Base-by-base conservation (phyloP, 1,140 invertebrate genomes). In the Aphelenchoides avenae region DNA sequence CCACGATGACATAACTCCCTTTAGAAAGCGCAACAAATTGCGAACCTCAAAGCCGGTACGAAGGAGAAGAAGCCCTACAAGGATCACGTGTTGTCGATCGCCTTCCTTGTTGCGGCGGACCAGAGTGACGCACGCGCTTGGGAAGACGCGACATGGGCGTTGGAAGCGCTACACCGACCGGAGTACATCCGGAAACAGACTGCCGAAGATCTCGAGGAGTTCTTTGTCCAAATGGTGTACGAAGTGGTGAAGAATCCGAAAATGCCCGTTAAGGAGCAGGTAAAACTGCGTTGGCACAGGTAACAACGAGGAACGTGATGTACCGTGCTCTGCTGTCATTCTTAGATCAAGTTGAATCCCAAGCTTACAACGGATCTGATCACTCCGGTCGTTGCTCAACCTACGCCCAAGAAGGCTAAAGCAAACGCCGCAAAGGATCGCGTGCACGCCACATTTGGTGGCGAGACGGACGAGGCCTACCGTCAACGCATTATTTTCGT, bases 131-230 rank as follows among this genome's bases (percentile, higher is more conserved):
- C n/a, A 27, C 11, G 18, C 24, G 48, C n/a, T 29, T n/a, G 20
- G 1, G 53, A 54, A 36, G 56, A 57, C 5, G 4, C 61, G 20
- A 57, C 57, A 47, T 57, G 55, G 55, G 55, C 55, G 9, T 31
- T 57, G n/a, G 15, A 61, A 60, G 18, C 55, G 1, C 36, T 57
- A 1, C 18, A 55, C 13, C 5, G 18, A 11, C 11, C 26, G 18
- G 6, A 1, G 5, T 57, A 57, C 20, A 5, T 61, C 37, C 15
- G 29, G 3, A 57, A 61, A 44, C 55, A 57, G 24, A 11, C 29
- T 20, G 31, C 52, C n/a, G 55, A 61, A 5, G 58, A 57, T 22
- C 36, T 57, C 1, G 55, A 57, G 27, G 55, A 57, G 13, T 57
- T 43, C 33, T 57, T 60, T 6, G 20, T 61, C 47, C 11, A 29